Evolutionary conservation across 2,797 vertebrate species (phyloP).

Genomic region (Glyptemys insculpta): DNA sequence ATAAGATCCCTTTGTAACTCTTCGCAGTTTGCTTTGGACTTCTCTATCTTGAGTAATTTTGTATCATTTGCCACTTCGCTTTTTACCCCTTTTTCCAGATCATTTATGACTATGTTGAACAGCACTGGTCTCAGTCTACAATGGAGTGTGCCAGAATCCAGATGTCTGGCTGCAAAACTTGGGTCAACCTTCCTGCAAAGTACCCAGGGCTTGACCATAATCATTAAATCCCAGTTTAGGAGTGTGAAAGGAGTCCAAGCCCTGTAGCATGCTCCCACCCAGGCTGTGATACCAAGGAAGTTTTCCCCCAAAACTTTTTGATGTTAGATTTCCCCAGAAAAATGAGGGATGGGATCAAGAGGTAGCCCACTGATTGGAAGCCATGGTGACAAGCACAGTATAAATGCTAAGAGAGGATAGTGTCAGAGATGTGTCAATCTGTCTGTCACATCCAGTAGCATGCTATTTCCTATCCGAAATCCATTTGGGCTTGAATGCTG

Average conservation of each 20-base stretch:
- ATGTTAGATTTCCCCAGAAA: neutral
- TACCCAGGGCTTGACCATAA: fast-evolving
- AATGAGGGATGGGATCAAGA: fast-evolving
- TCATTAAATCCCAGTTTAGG: too few relatives aligned
- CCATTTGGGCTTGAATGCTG: neutral
- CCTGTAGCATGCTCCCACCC: fast-evolving
- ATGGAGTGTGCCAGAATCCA: fast-evolving
- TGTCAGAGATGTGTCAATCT: fast-evolving
- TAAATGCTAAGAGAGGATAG: neutral
- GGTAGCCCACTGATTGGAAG: neutral
- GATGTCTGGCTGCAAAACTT: fast-evolving
- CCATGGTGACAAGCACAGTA: fast-evolving
- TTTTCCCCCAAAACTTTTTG: neutral
- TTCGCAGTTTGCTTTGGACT: too few relatives aligned
- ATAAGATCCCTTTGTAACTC: too few relatives aligned
- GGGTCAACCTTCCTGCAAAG: neutral
- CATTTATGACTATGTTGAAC: too few relatives aligned
- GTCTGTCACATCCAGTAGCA: fast-evolving
- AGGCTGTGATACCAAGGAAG: fast-evolving
- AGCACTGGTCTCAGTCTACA: too few relatives aligned
- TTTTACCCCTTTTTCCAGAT: too few relatives aligned
- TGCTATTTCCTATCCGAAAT: fast-evolving
- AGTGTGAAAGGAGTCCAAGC: too few relatives aligned
- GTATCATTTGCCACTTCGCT: too few relatives aligned
- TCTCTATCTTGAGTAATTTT: too few relatives aligned